Conservation (phyloP, 2,113 vertebrate genomes). For the Syrmaticus mikado region DNA sequence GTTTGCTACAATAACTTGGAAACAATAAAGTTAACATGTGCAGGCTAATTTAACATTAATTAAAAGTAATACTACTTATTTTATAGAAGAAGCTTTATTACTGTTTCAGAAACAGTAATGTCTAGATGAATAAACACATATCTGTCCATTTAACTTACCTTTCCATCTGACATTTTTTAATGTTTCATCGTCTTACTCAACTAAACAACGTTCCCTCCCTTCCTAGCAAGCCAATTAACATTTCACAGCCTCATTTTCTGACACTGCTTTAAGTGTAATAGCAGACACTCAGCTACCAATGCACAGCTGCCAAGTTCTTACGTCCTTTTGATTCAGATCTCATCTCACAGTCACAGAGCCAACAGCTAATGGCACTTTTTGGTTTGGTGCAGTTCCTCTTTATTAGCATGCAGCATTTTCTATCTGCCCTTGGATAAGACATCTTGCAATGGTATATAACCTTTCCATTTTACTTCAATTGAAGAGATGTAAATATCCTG, state of each 20-base stretch:
- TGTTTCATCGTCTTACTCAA: neutral
- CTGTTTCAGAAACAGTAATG: neutral
- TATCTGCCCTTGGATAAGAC: neutral
- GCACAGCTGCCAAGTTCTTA: neutral
- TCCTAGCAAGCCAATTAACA: slow-evolving; percentile 18
- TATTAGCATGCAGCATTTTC: neutral
- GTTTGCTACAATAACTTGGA: neutral
- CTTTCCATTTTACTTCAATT: neutral
- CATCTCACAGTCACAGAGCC: neutral
- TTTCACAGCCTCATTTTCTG: slow-evolving; percentile 22
- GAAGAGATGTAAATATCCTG: neutral
- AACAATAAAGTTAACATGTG: neutral
- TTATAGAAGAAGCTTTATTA: neutral
- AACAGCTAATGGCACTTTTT: neutral
- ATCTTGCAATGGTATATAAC: neutral
- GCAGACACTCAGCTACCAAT: neutral
- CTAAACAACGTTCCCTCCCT: neutral
- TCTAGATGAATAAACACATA: neutral
- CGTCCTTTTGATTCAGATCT: neutral
- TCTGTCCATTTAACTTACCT: neutral
- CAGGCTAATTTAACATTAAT: neutral
- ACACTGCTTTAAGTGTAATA: neutral
- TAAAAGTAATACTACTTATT: neutral
- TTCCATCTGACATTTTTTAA: slow-evolving; percentile 1
- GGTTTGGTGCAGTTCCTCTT: neutral